Conservation (phyloP, 2,888 invertebrate species). For the Eupithecia centaureata region DNA sequence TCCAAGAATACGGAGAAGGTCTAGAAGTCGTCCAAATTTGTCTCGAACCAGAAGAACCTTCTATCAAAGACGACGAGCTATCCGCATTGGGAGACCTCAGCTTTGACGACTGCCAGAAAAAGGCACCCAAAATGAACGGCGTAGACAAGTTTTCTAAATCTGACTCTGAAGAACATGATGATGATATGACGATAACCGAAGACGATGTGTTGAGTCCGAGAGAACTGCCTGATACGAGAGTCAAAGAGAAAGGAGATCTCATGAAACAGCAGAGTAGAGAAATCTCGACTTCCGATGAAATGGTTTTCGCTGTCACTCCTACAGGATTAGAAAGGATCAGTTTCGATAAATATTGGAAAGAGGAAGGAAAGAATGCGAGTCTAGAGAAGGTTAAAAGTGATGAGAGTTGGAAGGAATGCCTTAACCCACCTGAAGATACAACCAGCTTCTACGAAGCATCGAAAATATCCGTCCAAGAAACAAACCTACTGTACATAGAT, state of each 20-base stretch:
- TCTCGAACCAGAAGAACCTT: slow-evolving; percentile 84
- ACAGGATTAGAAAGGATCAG: slow-evolving; percentile 81
- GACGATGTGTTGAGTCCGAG: slow-evolving; percentile 74
- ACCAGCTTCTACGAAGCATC: slow-evolving; percentile 65
- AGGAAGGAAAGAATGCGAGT: slow-evolving; percentile 53
- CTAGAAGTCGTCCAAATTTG: slow-evolving; percentile 86
- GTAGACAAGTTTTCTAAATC: slow-evolving; percentile 71
- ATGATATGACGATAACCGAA: slow-evolving; percentile 81
- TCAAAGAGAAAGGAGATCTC: slow-evolving; percentile 60
- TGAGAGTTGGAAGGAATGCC: slow-evolving; percentile 76
- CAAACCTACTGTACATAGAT: slow-evolving; percentile 75
- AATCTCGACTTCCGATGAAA: slow-evolving; percentile 81
- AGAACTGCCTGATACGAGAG: slow-evolving; percentile 68
- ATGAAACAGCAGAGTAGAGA: slow-evolving; percentile 81
- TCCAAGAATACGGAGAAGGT: slow-evolving; percentile 86
- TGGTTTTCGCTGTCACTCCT: slow-evolving; percentile 82
- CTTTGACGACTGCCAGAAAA: slow-evolving; percentile 70
- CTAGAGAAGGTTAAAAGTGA: slow-evolving; percentile 70
- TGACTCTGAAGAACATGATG: slow-evolving; percentile 76
- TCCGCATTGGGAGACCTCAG: slow-evolving; percentile 77
- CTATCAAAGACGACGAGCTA: slow-evolving; percentile 80
- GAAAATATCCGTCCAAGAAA: slow-evolving; percentile 72
- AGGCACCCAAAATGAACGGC: slow-evolving; percentile 63
- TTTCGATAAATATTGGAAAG: slow-evolving; percentile 80
- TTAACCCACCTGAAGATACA: slow-evolving; percentile 66